These are phyloP conservation scores for Agonopterix subpropinquella DNA, from an alignment of 2,888 invertebrate genomes.

Conservation along the genomic window DNA sequence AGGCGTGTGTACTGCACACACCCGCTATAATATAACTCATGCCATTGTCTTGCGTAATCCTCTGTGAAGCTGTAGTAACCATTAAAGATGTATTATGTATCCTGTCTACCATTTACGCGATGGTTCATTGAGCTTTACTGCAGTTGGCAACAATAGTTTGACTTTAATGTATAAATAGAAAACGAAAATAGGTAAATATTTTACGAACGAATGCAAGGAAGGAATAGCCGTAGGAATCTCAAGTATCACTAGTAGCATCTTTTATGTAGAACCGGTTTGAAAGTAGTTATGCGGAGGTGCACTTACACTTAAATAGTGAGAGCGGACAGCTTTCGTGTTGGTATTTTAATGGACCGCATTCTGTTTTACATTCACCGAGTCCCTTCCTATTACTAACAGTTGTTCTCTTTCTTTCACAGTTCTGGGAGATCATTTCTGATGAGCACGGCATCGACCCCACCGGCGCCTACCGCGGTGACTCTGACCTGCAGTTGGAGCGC, in stretches of 20 bases:
- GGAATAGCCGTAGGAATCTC: slow-evolving; percentile 16
- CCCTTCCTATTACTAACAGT: slow-evolving; percentile 77
- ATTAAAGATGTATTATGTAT: slow-evolving; percentile 55
- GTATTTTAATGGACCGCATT: slow-evolving; percentile 50
- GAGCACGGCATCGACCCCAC: slow-evolving; percentile 96
- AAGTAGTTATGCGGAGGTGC: slow-evolving; percentile 36
- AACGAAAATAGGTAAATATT: slow-evolving; percentile 9
- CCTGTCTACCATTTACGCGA: slow-evolving; percentile 48
- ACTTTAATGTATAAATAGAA: slow-evolving; percentile 10
- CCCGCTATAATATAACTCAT: slow-evolving; percentile 45
- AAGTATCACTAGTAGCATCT: too few species aligned
- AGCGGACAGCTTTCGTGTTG: slow-evolving; percentile 47
- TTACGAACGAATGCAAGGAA: slow-evolving; percentile 25
- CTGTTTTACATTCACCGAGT: slow-evolving; percentile 18
- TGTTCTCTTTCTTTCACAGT: slow-evolving; percentile 76
- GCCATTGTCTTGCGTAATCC: slow-evolving; percentile 62
- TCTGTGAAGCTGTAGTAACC: slow-evolving; percentile 33
- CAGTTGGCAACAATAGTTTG: slow-evolving; percentile 2
- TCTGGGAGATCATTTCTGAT: slow-evolving; percentile 97
- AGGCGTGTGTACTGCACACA: slow-evolving; percentile 32
- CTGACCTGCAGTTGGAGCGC: slow-evolving; percentile 92
- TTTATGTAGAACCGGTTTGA: slow-evolving; percentile 51
- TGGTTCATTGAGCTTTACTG: slow-evolving; percentile 56
- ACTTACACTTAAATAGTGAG: slow-evolving; percentile 30
- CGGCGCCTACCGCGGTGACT: slow-evolving; percentile 92